These are phyloP conservation scores for Stichodactyla helianthus DNA, from an alignment of 64 coral and sea anemone genomes.

Conservation along the genomic window DNA sequence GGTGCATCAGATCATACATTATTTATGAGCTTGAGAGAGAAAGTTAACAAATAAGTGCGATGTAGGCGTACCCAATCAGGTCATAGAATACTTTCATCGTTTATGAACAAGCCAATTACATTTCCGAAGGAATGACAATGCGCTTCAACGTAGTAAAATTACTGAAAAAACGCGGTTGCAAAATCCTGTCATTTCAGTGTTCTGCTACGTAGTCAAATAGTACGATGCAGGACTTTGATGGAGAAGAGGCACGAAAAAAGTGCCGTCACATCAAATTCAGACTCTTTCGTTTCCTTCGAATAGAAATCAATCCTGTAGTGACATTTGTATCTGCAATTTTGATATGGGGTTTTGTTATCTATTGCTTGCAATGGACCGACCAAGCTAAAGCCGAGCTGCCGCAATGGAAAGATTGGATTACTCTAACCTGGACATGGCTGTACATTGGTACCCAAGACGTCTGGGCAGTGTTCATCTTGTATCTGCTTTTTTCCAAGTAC, in stretches of 20 bases:
- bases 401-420: conserved; percentile 59
- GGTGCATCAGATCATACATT: too few species aligned
- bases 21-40: too few species aligned
- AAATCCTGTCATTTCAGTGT: not conserved
- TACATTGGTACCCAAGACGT: conserved; percentile 62
- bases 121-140: not conserved
- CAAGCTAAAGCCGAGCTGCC: conserved; percentile 17
- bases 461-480: conserved; percentile 45
- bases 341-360: conserved; percentile 68
- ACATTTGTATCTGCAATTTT: conserved; percentile 61
- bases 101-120: not conserved
- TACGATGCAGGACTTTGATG: not conserved
- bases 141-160: not conserved
- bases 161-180: not conserved
- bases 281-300: conserved; percentile 2
- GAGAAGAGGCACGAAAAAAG: not conserved
- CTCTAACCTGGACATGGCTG: conserved; percentile 32
- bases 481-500: conserved; percentile 64
- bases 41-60: too few species aligned
- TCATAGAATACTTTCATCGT: not conserved
- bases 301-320: conserved; percentile 78
- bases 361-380: conserved; percentile 26
- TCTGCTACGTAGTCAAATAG: not conserved
- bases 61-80: not conserved
- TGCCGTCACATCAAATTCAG: conserved; percentile 33